Evolutionary conservation across 30 jellyfish, hydroid and myxozoan genomes (phyloP).

Genomic region (Cassiopea andromeda): DNA sequence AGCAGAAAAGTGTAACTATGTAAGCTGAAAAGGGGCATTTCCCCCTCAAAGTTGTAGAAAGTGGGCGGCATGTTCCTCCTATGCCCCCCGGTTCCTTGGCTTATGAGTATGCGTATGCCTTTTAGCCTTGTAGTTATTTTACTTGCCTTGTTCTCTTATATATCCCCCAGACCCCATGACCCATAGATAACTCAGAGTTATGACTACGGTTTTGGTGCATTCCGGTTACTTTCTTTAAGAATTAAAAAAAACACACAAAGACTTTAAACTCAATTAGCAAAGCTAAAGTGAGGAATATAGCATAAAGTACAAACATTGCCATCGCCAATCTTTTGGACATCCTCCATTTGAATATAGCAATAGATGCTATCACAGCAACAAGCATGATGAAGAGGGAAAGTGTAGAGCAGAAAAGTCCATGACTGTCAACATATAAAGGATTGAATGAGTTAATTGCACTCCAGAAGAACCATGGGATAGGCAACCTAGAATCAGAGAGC

Average conservation of each 20-base stretch:
- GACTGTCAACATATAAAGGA: conserved; percentile 59
- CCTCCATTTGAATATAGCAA: conserved; percentile 82
- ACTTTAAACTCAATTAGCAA: conserved; percentile 63
- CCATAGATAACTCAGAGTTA: too few species aligned
- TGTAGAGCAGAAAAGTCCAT: conserved; percentile 86
- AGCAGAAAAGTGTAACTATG: too few species aligned
- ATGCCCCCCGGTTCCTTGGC: too few species aligned
- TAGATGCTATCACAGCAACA: conserved; percentile 73
- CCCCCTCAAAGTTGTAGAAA: too few species aligned
- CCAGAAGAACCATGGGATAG: conserved; percentile 84
- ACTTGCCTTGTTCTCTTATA: too few species aligned
- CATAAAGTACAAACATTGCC: conserved; percentile 77
- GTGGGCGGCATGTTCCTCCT: too few species aligned
- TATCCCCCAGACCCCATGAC: too few species aligned
- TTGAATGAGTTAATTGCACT: conserved; percentile 54
- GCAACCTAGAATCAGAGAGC: conserved; percentile 46
- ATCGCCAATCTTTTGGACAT: conserved; percentile 79
- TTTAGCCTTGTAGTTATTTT: too few species aligned
- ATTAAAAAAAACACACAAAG: conserved; percentile 53
- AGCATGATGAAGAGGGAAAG: conserved; percentile 77
- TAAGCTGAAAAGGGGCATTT: too few species aligned
- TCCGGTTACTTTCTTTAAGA: background rate
- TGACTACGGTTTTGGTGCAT: too few species aligned
- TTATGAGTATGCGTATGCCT: too few species aligned
- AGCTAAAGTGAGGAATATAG: conserved; percentile 73